Evolutionary conservation across 2,888 invertebrate genomes (phyloP), one percentile per base, ranked within the genome.

Genomic region (Agrochola lota): DNA sequence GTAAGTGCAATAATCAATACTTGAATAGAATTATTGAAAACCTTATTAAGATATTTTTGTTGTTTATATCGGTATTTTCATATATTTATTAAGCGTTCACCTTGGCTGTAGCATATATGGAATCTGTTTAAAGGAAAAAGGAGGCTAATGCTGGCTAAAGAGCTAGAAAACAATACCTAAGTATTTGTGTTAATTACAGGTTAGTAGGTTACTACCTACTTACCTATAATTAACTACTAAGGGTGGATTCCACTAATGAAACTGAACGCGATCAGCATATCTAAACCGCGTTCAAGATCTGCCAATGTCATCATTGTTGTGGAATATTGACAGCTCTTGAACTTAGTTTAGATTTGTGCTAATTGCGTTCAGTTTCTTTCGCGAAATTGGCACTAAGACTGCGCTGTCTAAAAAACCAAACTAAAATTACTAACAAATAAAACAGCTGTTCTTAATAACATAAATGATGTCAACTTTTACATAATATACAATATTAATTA

Each of bases 41-140:
- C 55, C 55, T 43, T 71, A 57, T 71, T 35, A 43, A 52, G 62
- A 67, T 74, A 68, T 64, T 63, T 70, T 59, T 35, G 35, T 43
- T 20, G 2, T 78, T 57, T 57, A 11, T 49, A 59, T 57, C 64
- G 2, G 2, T 57, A 20, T 40, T 15, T 63, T 55, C 1, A 64
- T 35, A 15, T 78, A 26, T 40, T 71, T 64, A 60, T 26, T 46
- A 0, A 35, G 35, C 7, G 20, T 80, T 23, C n/a, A 15, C 12
- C 26, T 35, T 0, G 23, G 43, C 7, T n/a, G 67, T 26, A n/a
- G 15, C 15, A 20, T 23, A 23, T 62, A 62, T 73, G 17, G 52
- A 26, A 43, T 66, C 17, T n/a, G 12, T 59, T 40, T 35, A 20
- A n/a, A n/a, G 12, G 23, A 30, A 40, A 52, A 43, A 7, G 26